Percentiles rank a stretch among this genome's conserved stretches.
These are phyloP conservation scores for Scelioninae gen. 1 DNA, from an alignment of 2,888 invertebrate species.

Conservation along the genomic window DNA sequence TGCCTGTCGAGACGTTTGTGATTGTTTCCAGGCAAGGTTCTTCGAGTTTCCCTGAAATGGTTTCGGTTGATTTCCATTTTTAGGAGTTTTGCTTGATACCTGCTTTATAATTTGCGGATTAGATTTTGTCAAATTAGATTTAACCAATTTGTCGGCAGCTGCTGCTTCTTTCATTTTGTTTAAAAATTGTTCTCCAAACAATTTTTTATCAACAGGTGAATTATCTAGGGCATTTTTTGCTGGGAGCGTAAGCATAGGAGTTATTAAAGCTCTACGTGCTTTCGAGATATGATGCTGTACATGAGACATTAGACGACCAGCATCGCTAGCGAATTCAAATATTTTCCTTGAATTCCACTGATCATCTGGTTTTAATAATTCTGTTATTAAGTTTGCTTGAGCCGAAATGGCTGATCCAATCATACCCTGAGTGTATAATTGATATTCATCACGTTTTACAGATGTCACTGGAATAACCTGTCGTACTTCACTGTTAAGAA, in stretches of 20 bases:
- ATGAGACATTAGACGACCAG: conserved; percentile 12
- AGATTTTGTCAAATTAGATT: not conserved
- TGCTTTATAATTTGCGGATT: too few species aligned
- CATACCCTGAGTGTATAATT: conserved; percentile 22
- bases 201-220: conserved; percentile 28
- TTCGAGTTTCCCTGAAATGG: conserved; percentile 23
- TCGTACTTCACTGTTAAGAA: conserved; percentile 24
- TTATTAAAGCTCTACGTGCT: conserved; percentile 42
- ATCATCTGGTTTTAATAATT: conserved; percentile 50
- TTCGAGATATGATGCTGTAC: conserved; percentile 46
- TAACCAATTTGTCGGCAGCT: conserved; percentile 13
- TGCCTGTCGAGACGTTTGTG: not conserved
- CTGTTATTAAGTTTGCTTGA: conserved; percentile 25
- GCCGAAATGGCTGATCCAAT: conserved; percentile 31
- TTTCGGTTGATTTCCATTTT: not conserved
- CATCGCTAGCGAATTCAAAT: conserved; percentile 52
- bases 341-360: conserved; percentile 42
- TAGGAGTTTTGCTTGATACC: too few species aligned
- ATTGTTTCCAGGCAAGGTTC: conserved; percentile 14
- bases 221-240: conserved; percentile 37
- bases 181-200: conserved; percentile 51
- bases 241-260: conserved; percentile 32
- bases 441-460: conserved; percentile 41
- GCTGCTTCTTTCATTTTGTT: conserved; percentile 33
- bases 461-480: conserved; percentile 16